Conservation (phyloP, 2,113 vertebrate species). For the Barbus barbus region DNA sequence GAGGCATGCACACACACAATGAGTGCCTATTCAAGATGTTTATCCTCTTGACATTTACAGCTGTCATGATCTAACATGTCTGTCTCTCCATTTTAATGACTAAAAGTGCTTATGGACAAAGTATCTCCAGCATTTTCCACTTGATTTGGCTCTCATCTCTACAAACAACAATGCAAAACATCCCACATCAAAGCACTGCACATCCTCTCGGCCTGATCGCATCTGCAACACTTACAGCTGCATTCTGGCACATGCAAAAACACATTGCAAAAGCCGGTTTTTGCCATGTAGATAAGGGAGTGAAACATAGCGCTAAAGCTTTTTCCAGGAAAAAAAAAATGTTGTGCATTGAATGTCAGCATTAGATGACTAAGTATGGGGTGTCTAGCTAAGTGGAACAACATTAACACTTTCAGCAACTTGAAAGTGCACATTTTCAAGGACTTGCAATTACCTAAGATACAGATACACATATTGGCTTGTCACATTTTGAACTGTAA, state of each 20-base stretch:
- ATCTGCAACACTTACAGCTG: slow-evolving; percentile 24
- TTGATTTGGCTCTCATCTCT: slow-evolving; percentile 9
- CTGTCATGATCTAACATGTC: slow-evolving; percentile 37
- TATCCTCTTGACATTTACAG: slow-evolving; percentile 40
- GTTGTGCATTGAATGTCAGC: not conserved
- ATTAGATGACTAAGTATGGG: not conserved
- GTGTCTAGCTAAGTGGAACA: slow-evolving; percentile 1
- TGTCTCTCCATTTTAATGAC: slow-evolving; percentile 29
- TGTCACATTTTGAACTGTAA: not conserved
- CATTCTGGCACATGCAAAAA: not conserved
- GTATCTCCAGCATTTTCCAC: not conserved
- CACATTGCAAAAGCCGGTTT: not conserved
- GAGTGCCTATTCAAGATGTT: slow-evolving; percentile 26
- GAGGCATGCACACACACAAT: not conserved
- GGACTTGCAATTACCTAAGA: not conserved
- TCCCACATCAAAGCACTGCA: slow-evolving; percentile 11
- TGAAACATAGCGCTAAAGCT: not conserved
- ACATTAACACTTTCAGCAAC: slow-evolving; percentile 2
- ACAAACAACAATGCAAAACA: slow-evolving; percentile 17
- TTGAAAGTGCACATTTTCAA: slow-evolving; percentile 9
- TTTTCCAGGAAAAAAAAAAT: not conserved
- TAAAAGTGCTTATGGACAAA: slow-evolving; percentile 34
- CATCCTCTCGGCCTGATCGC: not conserved
- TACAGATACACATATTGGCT: slow-evolving; percentile 17
- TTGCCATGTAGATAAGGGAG: not conserved